Base-by-base conservation (phyloP, 1,140 invertebrate genomes). In the Meteorus sp. region DNA sequence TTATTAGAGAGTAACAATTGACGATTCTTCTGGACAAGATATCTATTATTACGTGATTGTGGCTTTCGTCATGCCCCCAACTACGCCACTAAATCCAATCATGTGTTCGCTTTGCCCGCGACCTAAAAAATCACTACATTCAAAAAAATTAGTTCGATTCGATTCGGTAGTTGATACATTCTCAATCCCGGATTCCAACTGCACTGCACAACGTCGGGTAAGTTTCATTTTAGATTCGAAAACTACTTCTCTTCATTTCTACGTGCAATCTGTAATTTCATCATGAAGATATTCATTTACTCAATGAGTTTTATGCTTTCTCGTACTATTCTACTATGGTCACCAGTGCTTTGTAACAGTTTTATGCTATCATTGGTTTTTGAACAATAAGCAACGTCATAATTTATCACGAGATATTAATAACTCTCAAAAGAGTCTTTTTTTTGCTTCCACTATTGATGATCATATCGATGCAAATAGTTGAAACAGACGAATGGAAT, bases 41-140 rank as follows among this genome's bases (percentile, higher is more conserved):
- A 33, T 7, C 6, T 33, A 7, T 33, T 22, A 22, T 13, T 31
- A 48, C n/a, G n/a, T n/a, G n/a, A n/a, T n/a, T n/a, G n/a, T n/a
- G n/a, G 25, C 11, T 41, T 57, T 60, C 68, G 67, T 71, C 69
- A 79, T 79, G 77, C 74, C 76, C 72, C 73, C 76, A 25, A 74
- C 71, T 50, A 73, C 65, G 54, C 65, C 72, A 51, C 64, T 68
- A 48, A 63, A 73, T 54, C 65, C 70, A 71, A 73, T 75, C 59
- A 85, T 85, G 83, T 86, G 84, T 72, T 85, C 84, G 55, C 74
- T 85, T 55, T 86, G 84, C 74, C 82, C 84, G 47, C 75, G 82
- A 39, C 78, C 78, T 60, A 85, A 83, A 68, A 77, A 79, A 64
- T 66, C 76, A 55, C 73, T 74, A 5, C 74, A 75, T 56, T 64